Evolutionary conservation across 2,888 invertebrate species (phyloP).

Genomic region (Catocala fraxini): DNA sequence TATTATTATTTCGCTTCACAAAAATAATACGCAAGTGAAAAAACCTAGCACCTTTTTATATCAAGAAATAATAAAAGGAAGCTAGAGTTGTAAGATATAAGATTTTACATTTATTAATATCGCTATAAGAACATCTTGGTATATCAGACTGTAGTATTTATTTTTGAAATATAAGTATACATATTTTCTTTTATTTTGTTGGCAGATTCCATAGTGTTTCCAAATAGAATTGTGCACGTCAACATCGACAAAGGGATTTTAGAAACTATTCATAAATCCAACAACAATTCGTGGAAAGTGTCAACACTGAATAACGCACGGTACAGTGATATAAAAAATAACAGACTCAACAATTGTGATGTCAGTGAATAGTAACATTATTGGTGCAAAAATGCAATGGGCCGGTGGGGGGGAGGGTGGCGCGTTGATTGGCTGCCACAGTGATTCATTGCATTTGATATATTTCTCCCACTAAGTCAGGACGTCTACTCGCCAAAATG

Average conservation of each 20-base stretch:
- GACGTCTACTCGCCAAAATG: conserved; percentile 69
- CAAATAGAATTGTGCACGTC: conserved; percentile 12
- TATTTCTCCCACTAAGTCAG: conserved; percentile 57
- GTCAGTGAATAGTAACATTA: conserved; percentile 70
- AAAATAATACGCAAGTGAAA: too few relatives aligned
- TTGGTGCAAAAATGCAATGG: conserved; percentile 79
- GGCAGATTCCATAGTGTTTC: conserved; percentile 15
- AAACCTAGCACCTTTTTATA: too few relatives aligned
- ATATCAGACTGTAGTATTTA: too few relatives aligned
- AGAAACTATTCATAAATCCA: conserved; percentile 3
- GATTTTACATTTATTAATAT: too few relatives aligned
- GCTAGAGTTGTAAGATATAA: too few relatives aligned
- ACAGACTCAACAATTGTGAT: conserved; percentile 62
- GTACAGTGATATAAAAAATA: conserved; percentile 45
- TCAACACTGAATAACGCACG: conserved; percentile 26
- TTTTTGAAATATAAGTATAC: neutral
- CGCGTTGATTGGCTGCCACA: conserved; percentile 61
- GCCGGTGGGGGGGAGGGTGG: conserved; percentile 71
- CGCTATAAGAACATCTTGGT: too few relatives aligned
- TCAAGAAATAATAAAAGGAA: too few relatives aligned
- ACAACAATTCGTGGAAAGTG: conserved; percentile 18
- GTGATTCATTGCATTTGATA: conserved; percentile 64
- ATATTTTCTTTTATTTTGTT: conserved; percentile 8
- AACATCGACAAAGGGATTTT: conserved; percentile 5
- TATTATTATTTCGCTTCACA: too few relatives aligned